Percentiles rank a stretch among this genome's conserved stretches.
Conservation (phyloP, 2,888 invertebrate species). For the Volucella bombylans region DNA sequence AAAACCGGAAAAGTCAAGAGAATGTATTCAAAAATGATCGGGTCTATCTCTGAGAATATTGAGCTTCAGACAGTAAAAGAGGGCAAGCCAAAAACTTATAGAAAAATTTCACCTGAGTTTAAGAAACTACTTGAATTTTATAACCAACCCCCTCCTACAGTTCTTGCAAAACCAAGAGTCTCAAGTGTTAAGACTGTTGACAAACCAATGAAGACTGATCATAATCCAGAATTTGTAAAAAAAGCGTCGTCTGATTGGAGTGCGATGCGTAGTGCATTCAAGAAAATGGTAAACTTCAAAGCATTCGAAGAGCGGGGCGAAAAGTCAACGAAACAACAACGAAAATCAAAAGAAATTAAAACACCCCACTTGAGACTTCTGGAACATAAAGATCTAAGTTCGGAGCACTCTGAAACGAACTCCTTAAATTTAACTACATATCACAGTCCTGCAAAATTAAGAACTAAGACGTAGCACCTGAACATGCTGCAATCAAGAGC, state of each 20-base stretch:
- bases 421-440: too few relatives aligned
- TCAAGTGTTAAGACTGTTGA: neutral
- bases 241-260: neutral
- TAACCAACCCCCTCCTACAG: neutral
- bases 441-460: too few relatives aligned
- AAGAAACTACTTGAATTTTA: slow-evolving; percentile 34
- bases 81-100: slow-evolving; percentile 16
- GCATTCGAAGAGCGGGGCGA: neutral
- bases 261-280: neutral
- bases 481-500: too few relatives aligned
- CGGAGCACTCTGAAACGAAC: too few relatives aligned
- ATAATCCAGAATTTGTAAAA: neutral
- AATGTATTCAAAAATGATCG: neutral
- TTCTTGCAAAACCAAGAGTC: neutral
- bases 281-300: neutral
- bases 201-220: neutral
- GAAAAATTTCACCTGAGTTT: slow-evolving; percentile 63
- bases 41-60: neutral
- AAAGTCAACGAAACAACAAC: too few relatives aligned
- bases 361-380: too few relatives aligned
- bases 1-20: neutral
- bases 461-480: too few relatives aligned
- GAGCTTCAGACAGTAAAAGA: neutral
- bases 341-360: too few relatives aligned
- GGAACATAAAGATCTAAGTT: too few relatives aligned